Base-by-base conservation (phyloP, 2,888 invertebrate genomes). In the Sphinx pinastri region DNA sequence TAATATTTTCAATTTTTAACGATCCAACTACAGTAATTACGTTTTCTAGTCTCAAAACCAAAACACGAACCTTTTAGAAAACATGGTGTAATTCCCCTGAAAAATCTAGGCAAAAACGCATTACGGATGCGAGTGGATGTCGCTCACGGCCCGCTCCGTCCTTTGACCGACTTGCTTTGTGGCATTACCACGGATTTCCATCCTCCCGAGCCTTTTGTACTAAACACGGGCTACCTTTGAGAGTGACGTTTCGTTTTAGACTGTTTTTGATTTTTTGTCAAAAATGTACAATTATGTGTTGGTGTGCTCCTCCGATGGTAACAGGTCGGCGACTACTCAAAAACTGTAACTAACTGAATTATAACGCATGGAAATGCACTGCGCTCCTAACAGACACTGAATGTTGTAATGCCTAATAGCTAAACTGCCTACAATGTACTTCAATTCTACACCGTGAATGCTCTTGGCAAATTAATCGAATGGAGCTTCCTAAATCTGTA, bases 151-250 rank as follows among this genome's bases (percentile, higher is more conserved):
- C 49, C 47, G 19, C 60, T 47, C 19, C 19, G 16, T 45, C 60
- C 60, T 63, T 63, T 63, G 63, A 49, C 63, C 63, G 49, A 63
- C 16, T 19, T 13, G 13, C 63, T 63, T 63, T 63, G 63, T 63
- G 8, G 19, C 13, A 49, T 63, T 63, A 63, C 63, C 63, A 49
- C 19, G 7, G 63, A 49, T 47, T 63, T 16, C 47, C 2, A 13
- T 12, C 58, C 47, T 10, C 45, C 1, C 16, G 19, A 6, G 16
- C 16, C 49, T 16, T 63, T 45, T 63, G 47, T 47, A 63, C 47
- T 6, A 13, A 47, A 49, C 25, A 63, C 12, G 16, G 16, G 31
- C 12, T 1, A 45, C 31, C 16, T 47, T 12, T 63, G 47, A 63
- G 38, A 12, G 14, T 4, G 19, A 38, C 10, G 4, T 13, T 38